These are phyloP conservation scores for Thalassoma bifasciatum DNA, from an alignment of 2,113 vertebrate species.

Conservation along the genomic window DNA sequence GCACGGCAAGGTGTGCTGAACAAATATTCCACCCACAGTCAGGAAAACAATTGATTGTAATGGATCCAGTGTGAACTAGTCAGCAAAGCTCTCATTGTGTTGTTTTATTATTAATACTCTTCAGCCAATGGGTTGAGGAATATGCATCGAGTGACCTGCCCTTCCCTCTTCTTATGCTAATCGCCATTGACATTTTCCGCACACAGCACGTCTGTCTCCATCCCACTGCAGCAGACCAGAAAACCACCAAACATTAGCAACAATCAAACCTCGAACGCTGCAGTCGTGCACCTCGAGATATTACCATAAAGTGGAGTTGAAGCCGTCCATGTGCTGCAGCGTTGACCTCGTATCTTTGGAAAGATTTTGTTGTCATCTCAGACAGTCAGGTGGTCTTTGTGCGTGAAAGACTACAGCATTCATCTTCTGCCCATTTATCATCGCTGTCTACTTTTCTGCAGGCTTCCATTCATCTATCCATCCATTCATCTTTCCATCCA, in stretches of 20 bases:
- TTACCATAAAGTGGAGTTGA: constrained; percentile 45
- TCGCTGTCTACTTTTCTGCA: constrained; percentile 65
- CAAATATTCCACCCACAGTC: constrained; percentile 60
- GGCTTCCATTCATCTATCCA: constrained; percentile 71
- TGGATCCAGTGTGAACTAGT: constrained; percentile 51
- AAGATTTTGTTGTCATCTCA: constrained; percentile 55
- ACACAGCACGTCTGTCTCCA: constrained; percentile 32
- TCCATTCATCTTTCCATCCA: constrained; percentile 76
- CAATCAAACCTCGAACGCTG: constrained; percentile 52
- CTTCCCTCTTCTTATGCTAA: constrained; percentile 79
- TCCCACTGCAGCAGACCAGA: constrained; percentile 66
- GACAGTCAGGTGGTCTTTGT: constrained; percentile 66
- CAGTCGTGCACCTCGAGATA: constrained; percentile 49
- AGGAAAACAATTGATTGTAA: constrained; percentile 51
- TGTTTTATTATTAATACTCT: constrained; percentile 78
- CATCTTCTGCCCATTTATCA: constrained; percentile 71
- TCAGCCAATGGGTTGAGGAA: constrained; percentile 71
- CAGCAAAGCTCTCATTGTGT: constrained; percentile 63
- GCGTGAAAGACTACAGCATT: constrained; percentile 50
- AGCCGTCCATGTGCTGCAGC: constrained; percentile 16
- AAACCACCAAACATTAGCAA: constrained; percentile 61
- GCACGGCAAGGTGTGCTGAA: constrained; percentile 53
- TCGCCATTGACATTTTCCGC: constrained; percentile 76
- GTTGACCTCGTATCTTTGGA: constrained; percentile 32
- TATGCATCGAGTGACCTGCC: constrained; percentile 73